Base-by-base conservation (phyloP, 2,888 invertebrate species). In the Idaea biselata region DNA sequence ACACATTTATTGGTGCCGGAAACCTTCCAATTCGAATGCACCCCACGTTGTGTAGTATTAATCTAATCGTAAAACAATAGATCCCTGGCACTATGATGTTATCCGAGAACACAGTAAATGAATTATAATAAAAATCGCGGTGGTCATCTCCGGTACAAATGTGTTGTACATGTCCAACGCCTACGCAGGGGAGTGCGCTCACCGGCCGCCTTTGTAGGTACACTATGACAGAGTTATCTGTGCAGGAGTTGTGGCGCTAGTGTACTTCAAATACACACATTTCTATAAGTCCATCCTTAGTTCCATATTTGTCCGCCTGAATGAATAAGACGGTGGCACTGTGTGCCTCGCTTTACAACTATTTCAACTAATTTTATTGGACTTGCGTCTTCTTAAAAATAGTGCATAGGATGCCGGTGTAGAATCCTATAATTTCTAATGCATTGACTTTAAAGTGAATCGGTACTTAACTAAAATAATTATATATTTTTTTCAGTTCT, bases 101-200 rank as follows among this genome's bases (percentile, higher is more conserved):
- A 75, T 78, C 81, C 74, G 77, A 80, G 77, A 84, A 87, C 88
- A 87, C 78, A 84, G 83, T 87, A 89, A 90, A 86, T 88, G 88
- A 88, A 88, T 90, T 90, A 90, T 88, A 90, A 88, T 88, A 90
- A 89, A 56, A 88, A 85, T 82, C 79, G 83, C 78, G 79, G 80
- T 79, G 82, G 82, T 79, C 82, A 81, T 84, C 85, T 84, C 82
- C 78, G 73, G 78, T 84, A 91, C 90, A 90, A 91, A 91, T 90
- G 87, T 86, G 87, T 83, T 81, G 84, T 80, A 77, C 86, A 56
- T 56, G 69, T 89, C 89, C 68, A 73, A 72, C 84, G 82, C 90
- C 90, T 82, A 89, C 89, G 84, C 83, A 59, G 61, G 61, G 65
- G 60, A 61, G 68, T 83, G 86, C 86, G 82, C 79, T 8, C 44